Evolutionary conservation across 37 sponge, comb jelly and placozoan genomes (phyloP), one percentile per base, ranked within the genome.

Genomic region (Beroe forskalii): DNA sequence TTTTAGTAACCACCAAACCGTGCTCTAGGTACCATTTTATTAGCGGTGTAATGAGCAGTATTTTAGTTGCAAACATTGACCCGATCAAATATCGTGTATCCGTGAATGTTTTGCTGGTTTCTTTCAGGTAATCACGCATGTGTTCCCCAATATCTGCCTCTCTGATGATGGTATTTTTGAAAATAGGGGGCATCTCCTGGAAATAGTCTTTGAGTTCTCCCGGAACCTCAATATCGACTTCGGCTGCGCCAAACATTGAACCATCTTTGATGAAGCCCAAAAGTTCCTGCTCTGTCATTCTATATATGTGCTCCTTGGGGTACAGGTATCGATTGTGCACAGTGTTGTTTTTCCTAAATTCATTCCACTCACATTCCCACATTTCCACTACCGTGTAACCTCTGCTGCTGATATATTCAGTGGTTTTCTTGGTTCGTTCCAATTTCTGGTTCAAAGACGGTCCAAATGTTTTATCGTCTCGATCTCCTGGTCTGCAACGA

Each of bases 31-130:
- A 72, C 75, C 75, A 72, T 39, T 35, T 33, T 23, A 72, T 4
- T 32, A 72, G 30, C 38, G 75, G 75, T 33, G 75, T 72, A 39
- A 72, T 72, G 38, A 72, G 8, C 9, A 72, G 75, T 17, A 72
- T 72, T 20, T 72, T 72, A 32, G 14, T 33, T 3, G 38, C 75
- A 36, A 72, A 72, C 75, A 72, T 72, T 4, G 39, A 35, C 2
- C 75, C 75, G 35, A 72, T 72, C 1, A 72, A 20, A 72, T 72
- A 38, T 33, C 75, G 75, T 17, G 40, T 33, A 20, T 33, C 38
- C 1, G 8, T 14, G 38, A 72, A 72, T 39, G 31, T 33, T 32
- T 33, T 33, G 6, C 39, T 20, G 3, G 39, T 33, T 8, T 72
- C 75, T 38, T 37, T 33, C 0, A 72, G 75, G 35, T 22, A 72